Base-by-base conservation (phyloP, 1,140 invertebrate species). In the Drosophila pectinifera region DNA sequence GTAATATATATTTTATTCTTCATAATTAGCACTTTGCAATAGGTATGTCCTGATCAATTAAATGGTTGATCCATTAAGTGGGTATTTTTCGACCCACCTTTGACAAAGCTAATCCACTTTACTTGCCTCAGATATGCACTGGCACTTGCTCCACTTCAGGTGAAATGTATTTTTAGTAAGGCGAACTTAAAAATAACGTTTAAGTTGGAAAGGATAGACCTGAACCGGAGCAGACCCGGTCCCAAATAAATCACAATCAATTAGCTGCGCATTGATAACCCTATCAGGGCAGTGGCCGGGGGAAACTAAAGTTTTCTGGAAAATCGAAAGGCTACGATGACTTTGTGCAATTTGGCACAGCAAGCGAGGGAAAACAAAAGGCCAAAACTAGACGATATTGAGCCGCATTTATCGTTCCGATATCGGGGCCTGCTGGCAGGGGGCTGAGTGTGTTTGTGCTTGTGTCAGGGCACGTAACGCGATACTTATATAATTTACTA, bases 401-500 rank as follows among this genome's bases (percentile, higher is more conserved):
- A 88, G 55, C 56, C 78, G 48, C 58, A 70, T 86, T 85, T 86
- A 85, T 86, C 82, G 69, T 54, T 18, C 18, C 10, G 68, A 70
- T 70, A 70, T 70, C 68, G 64, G 36, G 64, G 36, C 18, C 26
- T 34, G 39, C n/a, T n/a, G 51, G 18, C 36, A 38, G 31, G 48
- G 45, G 42, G 42, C 36, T 61, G 69, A 70, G 56, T 67, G 58
- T 63, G 38, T 63, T 45, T 65, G 63, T 42, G 56, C 53, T 62
- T 77, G 78, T 73, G 61, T 80, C 42, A 46, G 46, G 65, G 54
- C 80, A 89, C 67, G 84, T 89, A 89, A 89, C 69, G 68, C 78
- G 85, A 89, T 89, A 84, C 80, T 89, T 89, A 89, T 90, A 89
- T 84, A 89, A 89, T 89, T 90, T 89, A 42, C 45, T 90, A 89